Evolutionary conservation across 37 sponge, comb jelly and placozoan species (phyloP).

Genomic region (Mnemiopsis leidyi): DNA sequence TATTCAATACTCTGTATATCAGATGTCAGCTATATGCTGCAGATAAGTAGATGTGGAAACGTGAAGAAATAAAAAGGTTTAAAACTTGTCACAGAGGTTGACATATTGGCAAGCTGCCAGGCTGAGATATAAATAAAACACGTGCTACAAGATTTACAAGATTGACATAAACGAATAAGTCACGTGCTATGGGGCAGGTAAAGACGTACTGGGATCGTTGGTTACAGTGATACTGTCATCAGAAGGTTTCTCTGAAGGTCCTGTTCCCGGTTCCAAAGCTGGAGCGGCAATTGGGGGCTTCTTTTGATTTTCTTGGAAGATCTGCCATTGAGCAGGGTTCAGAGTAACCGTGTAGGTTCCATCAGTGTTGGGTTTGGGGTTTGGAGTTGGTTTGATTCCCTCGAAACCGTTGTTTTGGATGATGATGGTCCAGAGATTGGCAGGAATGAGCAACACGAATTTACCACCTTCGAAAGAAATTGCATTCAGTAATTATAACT

Average conservation of each 20-base stretch:
- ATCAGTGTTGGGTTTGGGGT: not conserved
- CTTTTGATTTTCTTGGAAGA: conserved; percentile 14
- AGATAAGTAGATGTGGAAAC: too few species aligned
- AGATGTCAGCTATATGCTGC: too few species aligned
- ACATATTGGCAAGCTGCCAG: too few species aligned
- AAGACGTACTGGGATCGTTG: conserved; percentile 20
- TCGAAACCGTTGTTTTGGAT: not conserved
- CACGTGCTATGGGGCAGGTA: too few species aligned
- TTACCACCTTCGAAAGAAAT: conserved; percentile 1
- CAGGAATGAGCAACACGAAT: not conserved
- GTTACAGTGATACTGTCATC: not conserved
- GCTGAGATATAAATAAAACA: too few species aligned
- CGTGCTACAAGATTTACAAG: too few species aligned
- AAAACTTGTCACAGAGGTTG: too few species aligned
- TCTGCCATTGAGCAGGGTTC: not conserved
- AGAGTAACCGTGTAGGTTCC: not conserved
- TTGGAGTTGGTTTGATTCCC: not conserved
- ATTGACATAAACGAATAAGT: too few species aligned
- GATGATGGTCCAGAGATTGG: not conserved
- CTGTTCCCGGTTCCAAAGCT: not conserved
- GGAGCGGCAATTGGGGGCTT: not conserved
- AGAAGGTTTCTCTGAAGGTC: not conserved
- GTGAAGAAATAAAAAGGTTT: too few species aligned
- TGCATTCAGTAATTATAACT: too few species aligned
- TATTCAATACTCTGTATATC: too few species aligned